These are phyloP conservation scores for Monochamus alternatus DNA, from an alignment of 2,888 invertebrate species.

Conservation along the genomic window DNA sequence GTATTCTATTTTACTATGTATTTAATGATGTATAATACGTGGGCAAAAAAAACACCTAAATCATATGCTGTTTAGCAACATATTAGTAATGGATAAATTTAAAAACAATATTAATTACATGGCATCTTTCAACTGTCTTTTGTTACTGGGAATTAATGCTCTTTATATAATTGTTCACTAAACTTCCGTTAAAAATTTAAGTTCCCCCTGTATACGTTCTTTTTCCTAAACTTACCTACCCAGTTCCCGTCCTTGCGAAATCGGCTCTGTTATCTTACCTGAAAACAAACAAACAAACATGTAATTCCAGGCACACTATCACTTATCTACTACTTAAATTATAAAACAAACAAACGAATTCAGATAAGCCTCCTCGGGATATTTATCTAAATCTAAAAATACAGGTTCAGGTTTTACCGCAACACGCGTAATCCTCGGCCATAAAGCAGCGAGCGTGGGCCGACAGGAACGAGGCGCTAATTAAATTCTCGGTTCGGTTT, in stretches of 20 bases:
- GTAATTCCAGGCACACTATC: neutral
- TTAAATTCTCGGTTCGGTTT: slow-evolving; percentile 12
- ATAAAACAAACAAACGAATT: slow-evolving; percentile 10
- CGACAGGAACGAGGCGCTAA: neutral
- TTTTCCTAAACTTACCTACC: slow-evolving; percentile 7
- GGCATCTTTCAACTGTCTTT: too few relatives aligned
- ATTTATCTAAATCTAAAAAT: slow-evolving; percentile 13
- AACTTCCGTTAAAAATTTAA: too few relatives aligned
- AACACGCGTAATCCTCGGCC: neutral
- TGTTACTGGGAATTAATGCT: too few relatives aligned
- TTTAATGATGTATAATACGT: too few relatives aligned
- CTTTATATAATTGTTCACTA: too few relatives aligned
- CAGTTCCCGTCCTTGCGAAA: neutral
- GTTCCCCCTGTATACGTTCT: neutral
- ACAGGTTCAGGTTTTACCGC: neutral
- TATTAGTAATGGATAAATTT: too few relatives aligned
- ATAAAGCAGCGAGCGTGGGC: neutral
- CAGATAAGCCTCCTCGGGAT: neutral
- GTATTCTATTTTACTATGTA: too few relatives aligned
- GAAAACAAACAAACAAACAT: slow-evolving; percentile 1
- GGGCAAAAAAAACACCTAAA: too few relatives aligned
- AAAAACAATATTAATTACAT: too few relatives aligned
- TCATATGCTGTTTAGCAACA: too few relatives aligned
- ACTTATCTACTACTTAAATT: neutral
- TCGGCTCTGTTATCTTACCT: neutral